phyloP scores from a whole-genome alignment of 1,140 invertebrate species.

The Psilanteris sp. region DNA sequence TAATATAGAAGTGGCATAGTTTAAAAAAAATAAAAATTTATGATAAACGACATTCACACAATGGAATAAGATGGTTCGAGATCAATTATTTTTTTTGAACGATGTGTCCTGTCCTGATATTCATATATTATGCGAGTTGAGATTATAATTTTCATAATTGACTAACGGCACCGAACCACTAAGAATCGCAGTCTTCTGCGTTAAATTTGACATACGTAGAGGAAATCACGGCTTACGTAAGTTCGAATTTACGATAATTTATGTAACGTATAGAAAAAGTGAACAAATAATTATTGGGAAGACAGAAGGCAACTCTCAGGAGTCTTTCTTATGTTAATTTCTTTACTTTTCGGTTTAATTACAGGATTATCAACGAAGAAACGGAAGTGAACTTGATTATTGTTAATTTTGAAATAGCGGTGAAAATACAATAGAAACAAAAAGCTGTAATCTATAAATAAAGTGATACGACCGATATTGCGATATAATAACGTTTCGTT shows the following conservation, averaged over 20 bases:
- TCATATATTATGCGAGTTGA: constrained; percentile 12
- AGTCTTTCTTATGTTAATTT: constrained; percentile 2
- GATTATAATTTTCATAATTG: constrained; percentile 18
- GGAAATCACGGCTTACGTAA: constrained; percentile 2
- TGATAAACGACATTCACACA: no score
- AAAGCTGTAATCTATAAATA: no score
- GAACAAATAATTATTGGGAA: constrained; percentile 2
- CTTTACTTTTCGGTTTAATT: not conserved
- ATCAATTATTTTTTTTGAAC: constrained; percentile 1
- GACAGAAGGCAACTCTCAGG: not conserved
- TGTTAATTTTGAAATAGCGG: not conserved
- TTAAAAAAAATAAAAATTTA: no score
- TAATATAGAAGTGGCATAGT: no score
- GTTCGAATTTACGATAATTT: constrained; percentile 9
- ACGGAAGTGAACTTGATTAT: not conserved
- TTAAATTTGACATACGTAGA: not conserved
- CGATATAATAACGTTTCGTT: no score
- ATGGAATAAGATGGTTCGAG: constrained; percentile 9
- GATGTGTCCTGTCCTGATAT: constrained; percentile 4
- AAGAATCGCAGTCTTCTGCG: not conserved
- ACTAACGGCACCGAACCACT: constrained; percentile 15
- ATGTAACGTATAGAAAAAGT: not conserved
- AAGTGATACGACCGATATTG: no score
- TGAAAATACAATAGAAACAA: not conserved
- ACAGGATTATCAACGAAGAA: not conserved